Base-by-base conservation (phyloP, 2,113 vertebrate species). In the Micromys minutus region DNA sequence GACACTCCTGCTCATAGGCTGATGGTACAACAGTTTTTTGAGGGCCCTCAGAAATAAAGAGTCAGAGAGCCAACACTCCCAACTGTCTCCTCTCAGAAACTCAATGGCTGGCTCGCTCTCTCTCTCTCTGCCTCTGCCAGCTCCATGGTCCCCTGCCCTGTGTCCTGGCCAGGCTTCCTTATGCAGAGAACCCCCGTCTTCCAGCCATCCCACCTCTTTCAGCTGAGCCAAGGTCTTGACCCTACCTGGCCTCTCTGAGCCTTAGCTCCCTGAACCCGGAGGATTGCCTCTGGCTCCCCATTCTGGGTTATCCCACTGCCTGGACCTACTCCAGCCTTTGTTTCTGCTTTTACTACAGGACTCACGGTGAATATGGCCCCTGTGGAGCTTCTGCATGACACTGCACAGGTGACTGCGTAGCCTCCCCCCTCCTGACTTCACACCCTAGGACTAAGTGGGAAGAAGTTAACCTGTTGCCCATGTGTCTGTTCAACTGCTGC, bases 231-330 rank as follows among this genome's bases (percentile, higher is more conserved):
- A n/a, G 26, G 36, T 42, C 26, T 26, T 42, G 4, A 19, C 17
- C 15, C 55, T 71, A 69, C 75, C 5, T 59, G 69, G 36, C 0
- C 21, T 45, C 12, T 9, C 69, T 47, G 15, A 6, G n/a, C 59
- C 80, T 79, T 39, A 16, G 10, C 31, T 7, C 12, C 22, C 36
- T 26, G 13, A 42, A 50, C 34, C 34, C 55, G 4, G 36, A n/a
- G 0, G 26, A 17, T 15, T 1, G n/a, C 71, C 21, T 22, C 42
- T 12, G 16, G 63, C 67, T 19, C 12, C 11, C 21, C 0, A 15
- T 10, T 17, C 24, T 29, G 57, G 10, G 57, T 17, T 22, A 11
- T 24, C 39, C 19, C 22, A 2, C 31, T 5, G 16, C 63, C 65
- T 11, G 1, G 67, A 26, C 24, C 61, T 24, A 13, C 16, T 71